phyloP scores from a whole-genome alignment of 2,113 vertebrate species.

The Mionectes macconnelli region DNA sequence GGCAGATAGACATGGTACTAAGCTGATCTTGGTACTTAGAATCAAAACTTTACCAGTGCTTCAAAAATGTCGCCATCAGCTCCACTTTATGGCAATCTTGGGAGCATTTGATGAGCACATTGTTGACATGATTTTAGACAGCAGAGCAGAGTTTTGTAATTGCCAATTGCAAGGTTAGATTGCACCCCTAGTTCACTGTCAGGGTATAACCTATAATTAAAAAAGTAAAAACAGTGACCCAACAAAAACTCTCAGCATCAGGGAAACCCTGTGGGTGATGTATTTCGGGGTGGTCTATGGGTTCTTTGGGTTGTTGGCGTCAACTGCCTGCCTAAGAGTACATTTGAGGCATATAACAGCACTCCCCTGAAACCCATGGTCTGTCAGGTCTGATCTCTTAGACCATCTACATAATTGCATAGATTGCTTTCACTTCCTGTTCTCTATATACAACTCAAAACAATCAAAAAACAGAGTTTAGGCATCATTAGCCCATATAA shows the following conservation, averaged over 20 bases:
- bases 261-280: not conserved
- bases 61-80: not conserved
- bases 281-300: not conserved
- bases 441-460: not conserved
- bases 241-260: not conserved
- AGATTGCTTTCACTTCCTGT: conserved; percentile 54
- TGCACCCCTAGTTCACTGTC: not conserved
- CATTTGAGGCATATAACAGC: not conserved
- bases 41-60: not conserved
- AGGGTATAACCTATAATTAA: not conserved
- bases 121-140: not conserved
- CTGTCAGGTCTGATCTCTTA: conserved; percentile 24
- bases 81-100: not conserved
- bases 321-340: not conserved
- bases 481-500: not conserved
- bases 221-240: not conserved
- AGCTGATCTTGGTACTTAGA: not conserved
- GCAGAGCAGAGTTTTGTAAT: not conserved
- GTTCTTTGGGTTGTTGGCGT: not conserved
- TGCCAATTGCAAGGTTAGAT: not conserved
- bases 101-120: not conserved
- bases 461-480: not conserved
- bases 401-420: conserved; percentile 20
- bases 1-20: not conserved
- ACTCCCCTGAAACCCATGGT: not conserved